Conservation (phyloP, 2,797 vertebrate species). For the Syngnathus rostellatus region DNA sequence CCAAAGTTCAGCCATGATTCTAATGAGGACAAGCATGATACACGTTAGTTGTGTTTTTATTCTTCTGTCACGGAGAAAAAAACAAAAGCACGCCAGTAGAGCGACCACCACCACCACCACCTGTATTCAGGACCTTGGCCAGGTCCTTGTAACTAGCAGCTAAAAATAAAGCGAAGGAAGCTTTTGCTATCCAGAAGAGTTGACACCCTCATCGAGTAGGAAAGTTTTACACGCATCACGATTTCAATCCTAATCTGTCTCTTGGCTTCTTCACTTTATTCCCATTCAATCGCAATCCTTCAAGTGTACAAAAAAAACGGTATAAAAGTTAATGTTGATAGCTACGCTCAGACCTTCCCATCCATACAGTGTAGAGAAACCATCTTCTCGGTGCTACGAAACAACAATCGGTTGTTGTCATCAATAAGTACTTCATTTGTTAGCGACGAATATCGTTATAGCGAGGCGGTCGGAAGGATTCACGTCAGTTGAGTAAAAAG, state of each 20-base stretch:
- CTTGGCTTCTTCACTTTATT: neutral
- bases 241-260: neutral
- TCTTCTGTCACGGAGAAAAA: neutral
- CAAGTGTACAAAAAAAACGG: neutral
- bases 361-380: neutral
- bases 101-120: neutral
- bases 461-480: neutral
- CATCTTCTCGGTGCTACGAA: neutral
- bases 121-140: neutral
- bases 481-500: constrained; percentile 79
- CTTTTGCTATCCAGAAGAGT: neutral
- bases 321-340: neutral
- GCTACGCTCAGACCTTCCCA: neutral
- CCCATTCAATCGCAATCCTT: neutral
- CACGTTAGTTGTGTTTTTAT: neutral
- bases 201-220: neutral
- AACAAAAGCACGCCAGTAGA: neutral
- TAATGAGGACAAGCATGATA: neutral
- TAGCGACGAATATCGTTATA: neutral
- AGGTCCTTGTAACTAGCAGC: neutral
- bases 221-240: neutral
- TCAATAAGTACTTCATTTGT: neutral
- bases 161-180: neutral
- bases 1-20: neutral
- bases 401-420: neutral